phyloP scores from a whole-genome alignment of 1,140 invertebrate genomes.

The Bacillus rossius region DNA sequence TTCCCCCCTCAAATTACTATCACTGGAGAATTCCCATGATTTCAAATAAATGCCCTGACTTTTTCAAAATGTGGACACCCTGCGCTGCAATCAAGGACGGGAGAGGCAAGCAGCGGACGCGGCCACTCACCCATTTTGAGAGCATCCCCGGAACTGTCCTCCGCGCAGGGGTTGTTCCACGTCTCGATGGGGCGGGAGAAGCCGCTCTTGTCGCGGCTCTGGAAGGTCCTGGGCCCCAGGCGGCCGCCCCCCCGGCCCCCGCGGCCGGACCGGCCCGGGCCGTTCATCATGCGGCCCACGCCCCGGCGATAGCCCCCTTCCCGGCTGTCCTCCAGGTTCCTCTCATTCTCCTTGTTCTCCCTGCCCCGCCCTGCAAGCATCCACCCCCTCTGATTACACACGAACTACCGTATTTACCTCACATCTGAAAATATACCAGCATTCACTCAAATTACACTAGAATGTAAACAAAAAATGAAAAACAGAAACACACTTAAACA shows the following conservation, averaged over 20 bases:
- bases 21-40: too few species aligned
- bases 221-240: slow-evolving; percentile 45
- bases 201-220: slow-evolving; percentile 37
- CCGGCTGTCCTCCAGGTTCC: slow-evolving; percentile 46
- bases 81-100: too few species aligned
- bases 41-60: too few species aligned
- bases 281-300: slow-evolving; percentile 39
- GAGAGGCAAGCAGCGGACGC: too few species aligned
- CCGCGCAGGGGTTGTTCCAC: slow-evolving; percentile 43
- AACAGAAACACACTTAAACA: neutral
- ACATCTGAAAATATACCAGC: neutral
- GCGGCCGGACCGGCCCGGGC: slow-evolving; percentile 42
- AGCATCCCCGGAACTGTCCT: slow-evolving; percentile 34
- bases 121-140: slow-evolving; percentile 41
- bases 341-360: slow-evolving; percentile 57
- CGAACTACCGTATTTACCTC: neutral
- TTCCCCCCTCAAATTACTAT: too few species aligned
- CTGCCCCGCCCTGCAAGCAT: slow-evolving; percentile 44
- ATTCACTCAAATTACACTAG: neutral
- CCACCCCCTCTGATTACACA: neutral
- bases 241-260: slow-evolving; percentile 52
- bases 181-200: slow-evolving; percentile 45
- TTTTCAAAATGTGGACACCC: too few species aligned
- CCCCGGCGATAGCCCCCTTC: slow-evolving; percentile 42
- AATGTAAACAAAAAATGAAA: neutral